Base-by-base conservation (phyloP, 2,113 vertebrate genomes). In the Aegypius monachus region DNA sequence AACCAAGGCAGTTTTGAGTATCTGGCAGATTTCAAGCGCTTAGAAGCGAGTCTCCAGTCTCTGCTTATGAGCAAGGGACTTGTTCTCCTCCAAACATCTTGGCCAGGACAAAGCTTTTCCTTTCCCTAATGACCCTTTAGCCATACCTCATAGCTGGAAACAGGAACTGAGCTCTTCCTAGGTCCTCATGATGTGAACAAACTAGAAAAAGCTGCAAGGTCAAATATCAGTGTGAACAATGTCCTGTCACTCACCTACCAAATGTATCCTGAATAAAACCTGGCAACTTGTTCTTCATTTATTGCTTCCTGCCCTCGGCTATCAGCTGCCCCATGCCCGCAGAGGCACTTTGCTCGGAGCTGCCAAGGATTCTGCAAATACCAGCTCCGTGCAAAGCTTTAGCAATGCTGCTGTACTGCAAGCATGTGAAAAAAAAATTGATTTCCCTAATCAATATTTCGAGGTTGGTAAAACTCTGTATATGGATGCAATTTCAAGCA, bases 171-270 rank as follows among this genome's bases (percentile, higher is more conserved):
- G 77, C 53, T 63, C 48, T 50, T 43, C 66, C 59, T 8, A 7
- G 25, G 14, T 40, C 56, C 67, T 40, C 42, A 5, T 1, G 22
- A 26, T 11, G 20, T 43, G 16, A 75, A 16, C 13, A 13, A 59
- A 77, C 50, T 3, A 29, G 23, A 67, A 62, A 67, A 48, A 52
- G 48, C 61, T 43, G 26, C 55, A 42, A 79, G n/a, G 55, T 68
- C 18, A 56, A 56, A 26, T 2, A 38, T 3, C 61, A 20, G 66
- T 0, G 22, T 5, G 42, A 48, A 34, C 3, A 0, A 38, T 0
- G 26, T 13, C 59, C 47, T 3, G 1, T 29, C 36, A 5, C 52
- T 25, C 86, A 32, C 42, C 47, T 4, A 25, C 27, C 48, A 43
- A 71, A 38, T 0, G 10, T 7, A 19, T 25, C 58, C 75, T 9